Evolutionary conservation across 2,888 invertebrate genomes (phyloP), one percentile per base, ranked within the genome.

Genomic region (Aricia artaxerxes): DNA sequence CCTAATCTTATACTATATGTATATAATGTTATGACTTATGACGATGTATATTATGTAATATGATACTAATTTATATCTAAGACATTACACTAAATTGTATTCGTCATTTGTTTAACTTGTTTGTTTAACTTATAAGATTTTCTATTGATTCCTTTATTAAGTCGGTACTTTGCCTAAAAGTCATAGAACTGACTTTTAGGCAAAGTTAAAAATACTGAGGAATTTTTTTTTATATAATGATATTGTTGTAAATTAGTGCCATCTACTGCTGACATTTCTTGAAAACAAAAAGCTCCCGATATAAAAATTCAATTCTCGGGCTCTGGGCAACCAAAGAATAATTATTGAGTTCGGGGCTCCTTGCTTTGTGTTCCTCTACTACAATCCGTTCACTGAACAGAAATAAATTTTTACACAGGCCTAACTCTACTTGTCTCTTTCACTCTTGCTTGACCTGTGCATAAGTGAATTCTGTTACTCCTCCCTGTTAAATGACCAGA

Each of bases 1-100:
- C 94, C 78, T 92, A 88, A 86, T 77, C 35, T 53, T 57, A 6
- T 75, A 49, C 53, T 49, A 44, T 35, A 16, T 76, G 35, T 76
- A 24, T 31, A 35, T 24, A 79, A 44, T 44, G 24, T 24, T 35
- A 35, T 35, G 35, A 35, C 35, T 35, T 35, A 38, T 77, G 79
- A 76, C 73, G 38, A 44, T 73, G 73, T 73, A 73, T 44, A 44
- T 40, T 73, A 73, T 73, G 44, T 73, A 24, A 44, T 4, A 13
- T 35, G 35, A 38, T 69, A 69, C 69, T 69, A 38, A 38, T 16
- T 69, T 69, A 69, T 35, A 69, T 35, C 5, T 38, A 69, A 9
- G 6, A 69, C 1, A 5, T 38, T 13, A 69, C 78, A 79, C 81
- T 82, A 64, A 79, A 77, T 81, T 81, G 80, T 79, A 78, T 83